Conservation (phyloP, 2,888 invertebrate genomes). For the Melolontha melolontha region DNA sequence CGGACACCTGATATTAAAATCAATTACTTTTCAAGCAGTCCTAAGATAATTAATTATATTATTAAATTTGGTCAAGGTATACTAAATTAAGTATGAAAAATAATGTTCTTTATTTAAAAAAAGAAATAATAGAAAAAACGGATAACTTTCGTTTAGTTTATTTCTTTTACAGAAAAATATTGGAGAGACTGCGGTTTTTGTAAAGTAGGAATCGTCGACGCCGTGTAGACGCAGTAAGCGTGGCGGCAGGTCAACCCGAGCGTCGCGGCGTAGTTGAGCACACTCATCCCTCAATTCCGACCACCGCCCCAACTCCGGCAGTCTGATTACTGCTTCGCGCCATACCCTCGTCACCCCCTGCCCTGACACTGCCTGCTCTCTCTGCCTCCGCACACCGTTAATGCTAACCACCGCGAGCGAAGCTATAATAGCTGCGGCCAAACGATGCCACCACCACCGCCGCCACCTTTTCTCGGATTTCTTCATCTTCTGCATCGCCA, state of each 20-base stretch:
- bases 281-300: conserved; percentile 56
- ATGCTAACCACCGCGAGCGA: too few relatives aligned
- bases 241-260: conserved; percentile 65
- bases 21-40: too few relatives aligned
- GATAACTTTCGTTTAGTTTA: too few relatives aligned
- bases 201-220: conserved; percentile 6
- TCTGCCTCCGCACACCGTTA: conserved; percentile 24
- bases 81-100: too few relatives aligned
- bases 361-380: conserved; percentile 37
- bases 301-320: conserved; percentile 53
- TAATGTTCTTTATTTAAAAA: too few relatives aligned
- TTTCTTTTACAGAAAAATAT: too few relatives aligned
- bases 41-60: too few relatives aligned
- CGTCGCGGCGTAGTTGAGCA: conserved; percentile 60
- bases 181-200: conserved; percentile 9
- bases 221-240: conserved; percentile 55
- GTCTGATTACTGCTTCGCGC: conserved; percentile 51
- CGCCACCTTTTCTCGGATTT: conserved; percentile 18
- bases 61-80: too few relatives aligned
- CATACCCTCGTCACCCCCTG: conserved; percentile 41
- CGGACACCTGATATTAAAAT: too few relatives aligned
- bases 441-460: conserved; percentile 18
- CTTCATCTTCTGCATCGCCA: not conserved
- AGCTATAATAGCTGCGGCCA: not conserved
- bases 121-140: too few relatives aligned